These are phyloP conservation scores for Blastomussa wellsi DNA, from an alignment of 92 coral and sea anemone genomes.

Conservation along the genomic window DNA sequence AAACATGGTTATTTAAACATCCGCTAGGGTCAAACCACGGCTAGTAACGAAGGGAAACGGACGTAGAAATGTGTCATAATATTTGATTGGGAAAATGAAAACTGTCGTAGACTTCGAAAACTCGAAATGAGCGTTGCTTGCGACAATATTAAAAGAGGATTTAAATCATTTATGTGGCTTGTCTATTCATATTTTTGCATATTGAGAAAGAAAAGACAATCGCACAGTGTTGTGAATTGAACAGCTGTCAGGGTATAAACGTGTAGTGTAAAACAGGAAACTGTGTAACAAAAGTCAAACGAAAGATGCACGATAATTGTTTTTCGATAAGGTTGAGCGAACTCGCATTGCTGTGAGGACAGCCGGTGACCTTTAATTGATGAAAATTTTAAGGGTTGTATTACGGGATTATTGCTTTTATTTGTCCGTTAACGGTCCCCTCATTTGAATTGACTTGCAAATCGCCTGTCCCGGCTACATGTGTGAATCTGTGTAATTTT, in stretches of 20 bases:
- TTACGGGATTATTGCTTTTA: background rate
- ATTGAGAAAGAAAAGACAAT: background rate
- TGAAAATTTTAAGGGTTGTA: background rate
- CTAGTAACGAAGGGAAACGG: constrained; percentile 5
- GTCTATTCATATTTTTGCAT: constrained; percentile 17
- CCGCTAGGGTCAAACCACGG: background rate
- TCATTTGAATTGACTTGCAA: background rate
- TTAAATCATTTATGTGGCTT: constrained; percentile 32
- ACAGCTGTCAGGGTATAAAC: constrained; percentile 17
- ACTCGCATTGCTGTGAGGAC: no score
- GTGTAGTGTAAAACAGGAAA: background rate
- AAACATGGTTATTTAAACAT: constrained; percentile 15
- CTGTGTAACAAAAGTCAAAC: background rate
- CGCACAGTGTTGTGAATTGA: background rate
- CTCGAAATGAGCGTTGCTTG: background rate
- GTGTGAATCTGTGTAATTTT: no score
- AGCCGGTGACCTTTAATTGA: background rate
- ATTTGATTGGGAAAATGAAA: constrained; percentile 14
- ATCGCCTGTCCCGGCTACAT: background rate
- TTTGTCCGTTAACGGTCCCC: background rate
- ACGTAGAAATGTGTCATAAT: background rate
- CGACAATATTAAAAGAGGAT: background rate
- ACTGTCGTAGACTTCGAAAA: constrained; percentile 14
- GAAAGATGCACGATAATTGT: background rate
- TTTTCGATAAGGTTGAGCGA: background rate